phyloP scores from a whole-genome alignment of 2,797 vertebrate genomes.

The Acipenser transmontanus region DNA sequence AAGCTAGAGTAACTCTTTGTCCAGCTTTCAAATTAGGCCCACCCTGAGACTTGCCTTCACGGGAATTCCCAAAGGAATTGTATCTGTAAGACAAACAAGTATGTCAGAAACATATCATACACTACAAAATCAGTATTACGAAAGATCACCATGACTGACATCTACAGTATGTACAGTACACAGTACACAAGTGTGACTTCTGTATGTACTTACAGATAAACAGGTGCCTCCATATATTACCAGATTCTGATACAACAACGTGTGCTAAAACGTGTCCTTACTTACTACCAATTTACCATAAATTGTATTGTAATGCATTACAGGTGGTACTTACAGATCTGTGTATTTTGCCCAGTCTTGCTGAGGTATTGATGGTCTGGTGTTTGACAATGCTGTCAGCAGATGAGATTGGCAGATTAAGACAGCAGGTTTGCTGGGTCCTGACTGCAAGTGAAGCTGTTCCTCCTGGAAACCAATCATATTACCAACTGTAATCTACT shows the following conservation, averaged over 20 bases:
- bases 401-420: conserved; percentile 69
- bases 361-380: conserved; percentile 75
- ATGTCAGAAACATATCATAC: conserved; percentile 20
- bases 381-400: conserved; percentile 63
- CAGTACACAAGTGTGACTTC: too few species aligned
- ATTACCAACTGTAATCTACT: conserved; percentile 4
- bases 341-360: conserved; percentile 80
- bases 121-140: neutral
- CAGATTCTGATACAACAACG: neutral
- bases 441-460: conserved; percentile 40
- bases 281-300: too few species aligned
- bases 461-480: conserved; percentile 53
- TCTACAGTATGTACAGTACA: neutral
- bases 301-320: too few species aligned
- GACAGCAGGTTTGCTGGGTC: conserved; percentile 50
- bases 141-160: neutral
- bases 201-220: too few species aligned
- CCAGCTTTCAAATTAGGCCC: conserved; percentile 61
- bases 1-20: conserved; percentile 87
- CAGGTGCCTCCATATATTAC: too few species aligned
- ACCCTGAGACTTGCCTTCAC: conserved; percentile 56
- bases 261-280: neutral
- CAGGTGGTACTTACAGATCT: conserved; percentile 71
- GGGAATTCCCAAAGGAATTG: conserved; percentile 69
- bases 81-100: conserved; percentile 60